Percentiles rank a stretch among this genome's conserved stretches.
phyloP scores from a whole-genome alignment of 2,113 vertebrate species.

The Varanus salvator region DNA sequence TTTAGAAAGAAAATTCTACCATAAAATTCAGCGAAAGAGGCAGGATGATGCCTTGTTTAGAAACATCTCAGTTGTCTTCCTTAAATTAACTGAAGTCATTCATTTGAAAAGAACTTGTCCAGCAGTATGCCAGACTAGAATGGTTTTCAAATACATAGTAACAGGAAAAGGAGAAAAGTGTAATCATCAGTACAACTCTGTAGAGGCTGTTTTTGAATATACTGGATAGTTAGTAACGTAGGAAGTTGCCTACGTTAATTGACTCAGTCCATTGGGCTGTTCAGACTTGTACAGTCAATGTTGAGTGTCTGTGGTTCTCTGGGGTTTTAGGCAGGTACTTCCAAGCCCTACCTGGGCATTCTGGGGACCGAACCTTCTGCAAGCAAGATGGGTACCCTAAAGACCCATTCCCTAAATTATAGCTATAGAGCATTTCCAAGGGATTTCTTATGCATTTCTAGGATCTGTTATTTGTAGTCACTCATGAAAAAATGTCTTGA shows the following conservation, averaged over 20 bases:
- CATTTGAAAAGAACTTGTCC: not conserved
- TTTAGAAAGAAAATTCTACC: no score
- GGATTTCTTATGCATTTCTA: not conserved
- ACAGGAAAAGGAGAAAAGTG: slow-evolving; percentile 45
- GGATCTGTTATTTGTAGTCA: not conserved
- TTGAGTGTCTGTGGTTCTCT: no score
- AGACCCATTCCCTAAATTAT: not conserved
- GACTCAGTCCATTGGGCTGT: no score
- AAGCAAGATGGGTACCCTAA: no score
- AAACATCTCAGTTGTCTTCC: not conserved
- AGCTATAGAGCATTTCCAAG: not conserved
- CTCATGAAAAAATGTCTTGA: not conserved
- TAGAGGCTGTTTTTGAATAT: slow-evolving; percentile 1
- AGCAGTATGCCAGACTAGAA: not conserved
- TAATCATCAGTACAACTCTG: slow-evolving; percentile 35
- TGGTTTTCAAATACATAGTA: not conserved
- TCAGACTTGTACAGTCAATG: no score
- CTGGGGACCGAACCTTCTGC: no score
- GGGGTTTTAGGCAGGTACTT: no score
- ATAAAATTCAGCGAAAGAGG: no score
- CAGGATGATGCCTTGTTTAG: no score
- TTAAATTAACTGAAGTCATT: not conserved
- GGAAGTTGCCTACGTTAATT: no score
- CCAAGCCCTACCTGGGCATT: no score
- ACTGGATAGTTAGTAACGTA: not conserved